Percentiles rank a stretch among this genome's conserved stretches.
These are phyloP conservation scores for Caenorhabditis sp. DNA, from an alignment of 2,888 invertebrate genomes.

Conservation along the genomic window DNA sequence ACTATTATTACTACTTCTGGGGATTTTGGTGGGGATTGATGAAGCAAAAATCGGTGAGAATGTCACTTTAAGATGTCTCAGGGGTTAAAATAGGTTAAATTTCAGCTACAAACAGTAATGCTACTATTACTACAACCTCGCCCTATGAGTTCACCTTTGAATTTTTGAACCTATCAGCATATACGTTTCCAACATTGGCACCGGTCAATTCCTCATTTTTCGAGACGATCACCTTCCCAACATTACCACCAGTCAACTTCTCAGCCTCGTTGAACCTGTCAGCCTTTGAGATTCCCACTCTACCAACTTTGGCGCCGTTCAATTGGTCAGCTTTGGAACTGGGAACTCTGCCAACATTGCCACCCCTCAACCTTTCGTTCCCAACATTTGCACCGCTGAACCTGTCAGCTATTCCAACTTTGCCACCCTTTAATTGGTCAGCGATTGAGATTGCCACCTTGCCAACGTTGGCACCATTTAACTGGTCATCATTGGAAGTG, in stretches of 20 bases:
- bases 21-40: no score
- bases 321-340: background rate
- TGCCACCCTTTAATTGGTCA: constrained; percentile 3
- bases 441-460: background rate
- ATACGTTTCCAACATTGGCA: background rate
- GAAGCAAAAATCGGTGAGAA: no score
- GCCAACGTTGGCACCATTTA: background rate
- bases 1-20: background rate
- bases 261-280: background rate
- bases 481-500: background rate
- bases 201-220: background rate
- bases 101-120: no score
- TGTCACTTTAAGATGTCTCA: no score
- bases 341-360: constrained; percentile 1
- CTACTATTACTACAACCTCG: no score
- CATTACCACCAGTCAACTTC: background rate
- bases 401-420: background rate
- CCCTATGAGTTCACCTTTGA: no score
- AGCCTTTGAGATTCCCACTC: background rate
- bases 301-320: constrained; percentile 7
- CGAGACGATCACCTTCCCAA: background rate
- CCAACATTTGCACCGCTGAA: background rate
- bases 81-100: no score
- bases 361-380: background rate
- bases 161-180: background rate